phyloP scores from a whole-genome alignment of 2,888 invertebrate species.

The Drosophila rellima region DNA sequence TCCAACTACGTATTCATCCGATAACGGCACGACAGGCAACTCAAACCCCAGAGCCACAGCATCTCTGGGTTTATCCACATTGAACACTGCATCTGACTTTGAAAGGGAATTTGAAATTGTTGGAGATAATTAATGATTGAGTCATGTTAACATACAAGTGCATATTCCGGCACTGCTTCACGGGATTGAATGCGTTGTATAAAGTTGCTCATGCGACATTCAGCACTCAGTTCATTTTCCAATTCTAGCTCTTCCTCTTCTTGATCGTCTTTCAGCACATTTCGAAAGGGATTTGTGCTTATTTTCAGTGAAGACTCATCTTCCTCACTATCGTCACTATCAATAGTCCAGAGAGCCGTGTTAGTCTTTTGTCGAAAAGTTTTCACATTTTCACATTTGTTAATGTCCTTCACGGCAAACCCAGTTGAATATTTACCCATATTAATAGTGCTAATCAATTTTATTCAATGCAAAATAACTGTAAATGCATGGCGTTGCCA shows the following conservation, averaged over 20 bases:
- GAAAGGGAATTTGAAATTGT: background rate
- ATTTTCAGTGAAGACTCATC: background rate
- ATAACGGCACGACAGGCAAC: background rate
- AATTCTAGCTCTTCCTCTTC: background rate
- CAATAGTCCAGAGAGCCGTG: background rate
- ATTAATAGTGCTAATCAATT: background rate
- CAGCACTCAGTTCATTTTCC: background rate
- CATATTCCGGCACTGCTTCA: constrained; percentile 2
- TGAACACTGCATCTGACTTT: background rate
- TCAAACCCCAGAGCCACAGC: background rate
- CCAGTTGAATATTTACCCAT: background rate
- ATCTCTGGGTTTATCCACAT: background rate
- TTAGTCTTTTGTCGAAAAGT: background rate
- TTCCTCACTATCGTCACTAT: background rate
- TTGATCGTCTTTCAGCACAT: background rate
- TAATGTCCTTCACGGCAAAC: background rate
- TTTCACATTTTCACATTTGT: background rate
- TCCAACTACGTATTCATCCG: background rate
- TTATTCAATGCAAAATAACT: background rate
- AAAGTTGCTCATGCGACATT: background rate
- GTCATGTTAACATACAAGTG: background rate
- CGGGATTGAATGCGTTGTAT: background rate
- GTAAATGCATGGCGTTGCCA: background rate
- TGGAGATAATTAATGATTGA: no score
- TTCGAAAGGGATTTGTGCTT: background rate